Evolutionary conservation across 2,888 invertebrate species (phyloP), one percentile per base, ranked within the genome.

Genomic region (Caprella mutica): DNA sequence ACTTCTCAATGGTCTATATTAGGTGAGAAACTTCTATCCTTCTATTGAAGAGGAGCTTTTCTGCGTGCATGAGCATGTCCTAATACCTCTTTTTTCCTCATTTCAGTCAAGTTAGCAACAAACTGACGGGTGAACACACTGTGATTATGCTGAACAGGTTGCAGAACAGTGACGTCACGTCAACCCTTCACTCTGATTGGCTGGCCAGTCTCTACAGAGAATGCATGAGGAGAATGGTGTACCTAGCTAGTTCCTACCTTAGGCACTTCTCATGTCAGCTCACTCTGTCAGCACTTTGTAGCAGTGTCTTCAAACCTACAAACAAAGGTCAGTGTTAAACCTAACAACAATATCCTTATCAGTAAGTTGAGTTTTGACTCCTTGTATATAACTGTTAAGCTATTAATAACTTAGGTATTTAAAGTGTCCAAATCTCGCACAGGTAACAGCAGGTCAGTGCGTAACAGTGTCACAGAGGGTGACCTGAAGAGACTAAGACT

Each of bases 71-170:
- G 5, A n/a, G 14, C 5, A 43, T 14, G 19, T 43, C 21, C 24
- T 21, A 43, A 19, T n/a, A n/a, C 24, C 24, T 43, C 9, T 27
- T 43, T 48, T 14, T 43, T 17, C n/a, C 56, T 26, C 39, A 29
- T 68, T 68, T 66, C 70, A 86, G 96, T 68, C 96, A 96, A 76
- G 93, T 91, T 62, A 76, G 87, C 0, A 98, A 94, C 75, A 94
- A 96, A 66, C 75, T 97, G 56, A 98, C 97, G 0, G 97, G 94
- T 12, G 98, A 98, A 73, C 89, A 97, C 74, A 91, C 94, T 0
- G 94, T 94, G 72, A 93, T 98, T 66, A 92, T 98, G 94, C 71
- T 98, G 30, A 84, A 85, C 44, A 76, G 81, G n/a, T 71, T 92
- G 14, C 30, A 48, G 44, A 21, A n/a, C n/a, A 76, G 80, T 27